Percentiles rank a stretch among this genome's conserved stretches.
Evolutionary conservation across 2,113 vertebrate species (phyloP).

Genomic region (Thermophis baileyi): DNA sequence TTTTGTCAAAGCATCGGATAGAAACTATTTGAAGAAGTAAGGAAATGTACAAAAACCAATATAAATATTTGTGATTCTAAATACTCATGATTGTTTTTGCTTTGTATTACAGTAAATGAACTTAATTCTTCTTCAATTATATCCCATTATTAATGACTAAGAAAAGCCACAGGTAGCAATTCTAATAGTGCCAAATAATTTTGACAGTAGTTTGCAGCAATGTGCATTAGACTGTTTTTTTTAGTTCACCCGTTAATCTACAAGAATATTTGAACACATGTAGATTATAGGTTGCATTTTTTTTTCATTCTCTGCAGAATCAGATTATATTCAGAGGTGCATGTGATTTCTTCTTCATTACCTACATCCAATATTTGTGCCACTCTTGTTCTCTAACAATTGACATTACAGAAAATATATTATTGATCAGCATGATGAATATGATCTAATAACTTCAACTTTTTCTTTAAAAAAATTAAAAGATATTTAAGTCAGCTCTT

Average conservation of each 20-base stretch:
- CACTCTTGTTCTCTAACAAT: constrained; percentile 1
- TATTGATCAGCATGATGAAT: constrained; percentile 7
- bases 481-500: constrained; percentile 1
- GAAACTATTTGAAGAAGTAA: neutral
- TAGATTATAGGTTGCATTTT: neutral
- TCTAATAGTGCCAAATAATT: constrained; percentile 14
- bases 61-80: constrained; percentile 16
- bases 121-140: neutral
- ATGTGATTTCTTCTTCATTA: neutral
- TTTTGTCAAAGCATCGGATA: neutral
- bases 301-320: constrained; percentile 22
- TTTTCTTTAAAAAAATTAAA: neutral
- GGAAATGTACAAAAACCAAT: neutral
- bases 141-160: constrained; percentile 12
- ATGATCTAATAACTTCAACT: neutral
- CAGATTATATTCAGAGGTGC: constrained; percentile 19
- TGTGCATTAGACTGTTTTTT: neutral
- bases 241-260: neutral
- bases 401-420: neutral
- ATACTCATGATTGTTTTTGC: neutral
- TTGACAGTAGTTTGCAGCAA: neutral
- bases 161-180: constrained; percentile 63
- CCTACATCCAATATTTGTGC: neutral
- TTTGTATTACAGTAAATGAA: neutral
- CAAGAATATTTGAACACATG: neutral